Evolutionary conservation across 2,888 invertebrate species (phyloP).

Genomic region (Lysandra bellargus): DNA sequence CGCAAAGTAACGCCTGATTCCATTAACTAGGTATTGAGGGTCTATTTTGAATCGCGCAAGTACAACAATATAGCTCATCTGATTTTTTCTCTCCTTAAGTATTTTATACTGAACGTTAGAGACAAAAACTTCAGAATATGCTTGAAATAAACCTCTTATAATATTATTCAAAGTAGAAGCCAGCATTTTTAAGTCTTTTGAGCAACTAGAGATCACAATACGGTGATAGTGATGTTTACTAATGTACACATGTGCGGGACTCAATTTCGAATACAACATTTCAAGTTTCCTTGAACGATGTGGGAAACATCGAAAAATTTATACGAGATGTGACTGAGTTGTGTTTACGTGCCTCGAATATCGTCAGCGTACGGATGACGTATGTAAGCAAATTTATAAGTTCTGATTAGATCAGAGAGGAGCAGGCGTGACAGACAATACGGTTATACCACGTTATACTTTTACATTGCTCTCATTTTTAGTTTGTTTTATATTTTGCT

Average conservation of each 20-base stretch:
- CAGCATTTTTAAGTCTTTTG: background rate
- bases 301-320: constrained; percentile 64
- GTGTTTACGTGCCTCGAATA: constrained; percentile 73
- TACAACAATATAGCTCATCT: no score
- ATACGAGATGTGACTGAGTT: constrained; percentile 58
- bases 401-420: constrained; percentile 74
- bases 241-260: constrained; percentile 26
- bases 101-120: no score
- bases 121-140: no score
- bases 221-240: background rate
- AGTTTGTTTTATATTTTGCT: background rate
- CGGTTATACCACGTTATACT: background rate
- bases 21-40: no score
- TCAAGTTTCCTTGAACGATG: constrained; percentile 37
- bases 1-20: no score
- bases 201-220: background rate
- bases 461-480: background rate
- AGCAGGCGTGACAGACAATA: constrained; percentile 39
- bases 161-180: no score
- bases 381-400: constrained; percentile 75
- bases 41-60: no score
- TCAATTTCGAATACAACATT: constrained; percentile 27
- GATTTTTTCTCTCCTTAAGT: no score
- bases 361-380: constrained; percentile 51
- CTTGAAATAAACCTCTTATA: no score